A percentile compares a stretch with the other conserved stretches of the same genome.
phyloP scores from a whole-genome alignment of 1,140 invertebrate genomes.

The Drosophila parvula region DNA sequence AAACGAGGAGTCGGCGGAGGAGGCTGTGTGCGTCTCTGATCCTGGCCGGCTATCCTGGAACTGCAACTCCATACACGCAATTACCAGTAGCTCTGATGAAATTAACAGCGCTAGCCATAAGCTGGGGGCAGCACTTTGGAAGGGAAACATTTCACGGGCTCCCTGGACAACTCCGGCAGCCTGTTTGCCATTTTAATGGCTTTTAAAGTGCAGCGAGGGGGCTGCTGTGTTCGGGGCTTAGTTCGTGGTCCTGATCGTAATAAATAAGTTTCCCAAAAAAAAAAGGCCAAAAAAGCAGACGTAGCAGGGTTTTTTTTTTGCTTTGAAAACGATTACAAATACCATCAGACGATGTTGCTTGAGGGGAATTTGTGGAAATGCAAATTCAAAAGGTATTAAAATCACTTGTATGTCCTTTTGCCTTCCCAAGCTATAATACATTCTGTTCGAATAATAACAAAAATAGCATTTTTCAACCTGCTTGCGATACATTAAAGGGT shows the following conservation, averaged over 20 bases:
- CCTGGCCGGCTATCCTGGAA: slow-evolving; percentile 14
- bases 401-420: neutral
- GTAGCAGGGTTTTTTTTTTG: neutral
- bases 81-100: slow-evolving; percentile 81
- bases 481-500: neutral
- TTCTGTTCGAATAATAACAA: neutral
- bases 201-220: slow-evolving; percentile 69
- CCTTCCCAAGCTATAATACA: neutral
- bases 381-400: slow-evolving; percentile 17
- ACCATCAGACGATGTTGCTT: neutral
- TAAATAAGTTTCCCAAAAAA: slow-evolving; percentile 44
- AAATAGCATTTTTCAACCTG: too few species aligned
- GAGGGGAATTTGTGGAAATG: neutral
- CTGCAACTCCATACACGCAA: slow-evolving; percentile 71
- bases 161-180: slow-evolving; percentile 21
- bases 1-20: slow-evolving; percentile 16
- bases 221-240: slow-evolving; percentile 12
- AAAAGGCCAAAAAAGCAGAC: neutral
- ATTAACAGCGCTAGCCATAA: slow-evolving; percentile 63
- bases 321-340: slow-evolving; percentile 4
- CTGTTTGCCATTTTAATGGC: slow-evolving; percentile 77
- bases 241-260: slow-evolving; percentile 34
- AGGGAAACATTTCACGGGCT: slow-evolving; percentile 19
- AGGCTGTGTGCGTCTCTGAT: slow-evolving; percentile 32
- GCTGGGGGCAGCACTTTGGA: slow-evolving; percentile 12